phyloP scores from a whole-genome alignment of 2,888 invertebrate genomes.

The Hyalella azteca region DNA sequence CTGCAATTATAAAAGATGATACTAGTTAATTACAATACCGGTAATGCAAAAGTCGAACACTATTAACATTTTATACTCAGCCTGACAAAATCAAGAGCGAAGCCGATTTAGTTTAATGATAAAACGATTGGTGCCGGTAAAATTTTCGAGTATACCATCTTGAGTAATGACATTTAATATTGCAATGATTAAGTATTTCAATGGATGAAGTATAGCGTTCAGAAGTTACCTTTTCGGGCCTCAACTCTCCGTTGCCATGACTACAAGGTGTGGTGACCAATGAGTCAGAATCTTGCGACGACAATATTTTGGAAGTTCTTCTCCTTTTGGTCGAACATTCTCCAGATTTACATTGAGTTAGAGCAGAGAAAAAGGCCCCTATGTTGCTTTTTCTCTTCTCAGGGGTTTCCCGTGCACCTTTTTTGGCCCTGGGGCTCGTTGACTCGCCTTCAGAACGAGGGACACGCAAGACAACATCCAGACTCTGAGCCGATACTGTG shows the following conservation, averaged over 20 bases:
- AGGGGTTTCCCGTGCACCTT: neutral
- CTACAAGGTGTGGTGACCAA: neutral
- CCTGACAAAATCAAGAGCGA: too few relatives aligned
- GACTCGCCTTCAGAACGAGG: neutral
- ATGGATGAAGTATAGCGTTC: too few relatives aligned
- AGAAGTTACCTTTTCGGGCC: too few relatives aligned
- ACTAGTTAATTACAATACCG: too few relatives aligned
- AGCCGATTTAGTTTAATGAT: too few relatives aligned
- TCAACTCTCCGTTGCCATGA: conserved; percentile 2
- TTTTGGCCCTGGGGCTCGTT: neutral
- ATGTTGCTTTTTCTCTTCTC: conserved; percentile 31
- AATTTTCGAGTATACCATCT: too few relatives aligned
- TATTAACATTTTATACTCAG: too few relatives aligned
- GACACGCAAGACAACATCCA: neutral
- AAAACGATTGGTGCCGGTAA: too few relatives aligned
- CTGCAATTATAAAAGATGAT: too few relatives aligned
- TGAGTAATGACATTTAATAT: too few relatives aligned
- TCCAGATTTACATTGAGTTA: neutral
- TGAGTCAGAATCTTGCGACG: neutral
- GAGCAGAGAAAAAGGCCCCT: conserved; percentile 22
- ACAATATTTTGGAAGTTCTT: neutral
- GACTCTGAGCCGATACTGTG: conserved; percentile 30
- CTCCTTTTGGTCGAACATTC: neutral
- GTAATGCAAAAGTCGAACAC: too few relatives aligned
- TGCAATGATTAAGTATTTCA: too few relatives aligned